These are phyloP conservation scores for Papio anubis DNA, from an alignment of 2,113 vertebrate species.

Conservation along the genomic window DNA sequence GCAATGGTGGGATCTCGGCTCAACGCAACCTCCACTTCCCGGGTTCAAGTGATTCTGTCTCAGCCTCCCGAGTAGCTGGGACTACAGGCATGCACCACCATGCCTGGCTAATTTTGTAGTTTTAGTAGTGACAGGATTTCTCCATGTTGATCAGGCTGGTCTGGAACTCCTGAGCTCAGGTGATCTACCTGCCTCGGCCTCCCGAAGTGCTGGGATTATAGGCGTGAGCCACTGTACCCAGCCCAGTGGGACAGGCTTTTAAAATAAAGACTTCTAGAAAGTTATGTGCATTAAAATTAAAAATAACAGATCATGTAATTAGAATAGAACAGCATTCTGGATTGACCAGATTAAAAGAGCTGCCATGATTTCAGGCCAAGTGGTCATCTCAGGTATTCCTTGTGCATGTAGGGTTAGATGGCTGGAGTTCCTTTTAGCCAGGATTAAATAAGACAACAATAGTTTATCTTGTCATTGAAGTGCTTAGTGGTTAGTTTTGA, in stretches of 20 bases:
- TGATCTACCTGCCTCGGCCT: no score
- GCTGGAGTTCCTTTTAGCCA: background rate
- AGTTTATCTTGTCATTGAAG: slow-evolving; percentile 93
- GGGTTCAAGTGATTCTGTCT: no score
- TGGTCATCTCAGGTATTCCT: background rate
- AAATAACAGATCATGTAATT: background rate
- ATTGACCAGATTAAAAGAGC: background rate
- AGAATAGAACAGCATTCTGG: background rate
- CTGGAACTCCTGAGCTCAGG: no score
- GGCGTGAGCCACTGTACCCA: rapidly evolving
- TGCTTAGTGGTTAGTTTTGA: slow-evolving; percentile 94
- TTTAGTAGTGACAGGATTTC: no score
- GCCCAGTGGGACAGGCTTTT: slow-evolving; percentile 86
- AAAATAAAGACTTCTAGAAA: background rate
- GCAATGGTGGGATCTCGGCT: no score
- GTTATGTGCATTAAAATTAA: background rate
- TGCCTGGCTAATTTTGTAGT: no score
- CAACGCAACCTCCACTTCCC: no score
- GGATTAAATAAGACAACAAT: slow-evolving; percentile 86
- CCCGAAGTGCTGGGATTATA: no score
- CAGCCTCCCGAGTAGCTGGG: no score
- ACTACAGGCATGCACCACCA: no score
- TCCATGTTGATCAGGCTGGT: no score
- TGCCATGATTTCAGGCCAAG: background rate
- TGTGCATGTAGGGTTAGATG: background rate